Evolutionary conservation across 2,888 invertebrate species (phyloP).

Genomic region (Brenthis ino): DNA sequence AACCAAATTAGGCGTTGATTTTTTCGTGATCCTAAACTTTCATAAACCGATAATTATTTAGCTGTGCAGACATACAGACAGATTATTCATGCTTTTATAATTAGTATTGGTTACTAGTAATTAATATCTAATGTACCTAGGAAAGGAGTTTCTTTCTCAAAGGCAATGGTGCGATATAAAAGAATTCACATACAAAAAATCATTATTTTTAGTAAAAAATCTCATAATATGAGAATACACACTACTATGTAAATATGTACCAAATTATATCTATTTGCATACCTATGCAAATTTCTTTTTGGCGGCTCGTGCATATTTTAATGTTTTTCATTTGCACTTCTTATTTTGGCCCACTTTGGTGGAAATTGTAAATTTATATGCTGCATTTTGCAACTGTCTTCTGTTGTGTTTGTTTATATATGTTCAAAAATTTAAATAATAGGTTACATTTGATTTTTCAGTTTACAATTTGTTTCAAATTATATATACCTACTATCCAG

Average conservation of each 20-base stretch:
- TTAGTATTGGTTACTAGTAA: too few species aligned
- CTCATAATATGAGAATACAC: neutral
- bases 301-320: constrained; percentile 20
- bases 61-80: too few species aligned
- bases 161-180: too few species aligned
- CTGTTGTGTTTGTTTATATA: neutral
- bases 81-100: too few species aligned
- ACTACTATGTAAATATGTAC: constrained; percentile 9
- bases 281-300: constrained; percentile 18
- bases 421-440: neutral
- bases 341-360: constrained; percentile 21
- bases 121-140: too few species aligned
- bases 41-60: too few species aligned
- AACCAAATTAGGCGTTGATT: too few species aligned
- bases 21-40: too few species aligned
- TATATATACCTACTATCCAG: too few species aligned
- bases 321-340: constrained; percentile 20
- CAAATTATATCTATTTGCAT: constrained; percentile 15
- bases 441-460: too few species aligned
- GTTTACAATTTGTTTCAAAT: too few species aligned
- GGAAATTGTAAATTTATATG: constrained; percentile 14
- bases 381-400: constrained; percentile 9
- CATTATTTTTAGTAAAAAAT: neutral
- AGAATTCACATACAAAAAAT: neutral
- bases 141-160: too few species aligned